Base-by-base conservation (phyloP, 2,888 invertebrate species). In the Meteorus colon region DNA sequence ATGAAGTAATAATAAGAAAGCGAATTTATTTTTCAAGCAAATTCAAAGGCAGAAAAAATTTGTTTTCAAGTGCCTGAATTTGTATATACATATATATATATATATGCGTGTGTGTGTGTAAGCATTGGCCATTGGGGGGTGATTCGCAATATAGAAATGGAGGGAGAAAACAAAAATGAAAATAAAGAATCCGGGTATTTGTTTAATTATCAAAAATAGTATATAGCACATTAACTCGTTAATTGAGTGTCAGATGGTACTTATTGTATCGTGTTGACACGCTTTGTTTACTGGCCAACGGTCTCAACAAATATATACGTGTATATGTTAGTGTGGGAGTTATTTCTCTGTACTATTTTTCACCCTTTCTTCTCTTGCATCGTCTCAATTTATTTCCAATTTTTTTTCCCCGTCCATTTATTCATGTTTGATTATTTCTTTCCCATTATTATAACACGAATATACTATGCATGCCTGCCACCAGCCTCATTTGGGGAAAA, bases 211-310 rank as follows among this genome's bases (percentile, higher is more conserved):
- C 85, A 88, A 85, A 37, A 19, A 19, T 5, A 3, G 24, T 65
- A 41, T 86, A 87, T 86, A 86, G 82, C 86, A 87, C 84, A 89
- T 89, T 89, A 89, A 89, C 88, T 89, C 87, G 89, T 88, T 89
- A 89, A 89, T 89, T 89, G 88, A 88, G 87, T 87, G 89, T 89
- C 89, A 89, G 87, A 88, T 87, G 86, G 84, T 83, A 81, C 71
- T 80, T 83, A 89, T 89, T 89, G 88, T 89, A 79, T 81, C 81
- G 81, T 81, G 77, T 82, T 89, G 89, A 89, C 89, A 86, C 86
- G 87, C 87, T 88, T 89, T 89, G 87, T 89, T 82, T 78, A 78
- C 78, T 81, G 75, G 75, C 60, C 75, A 65, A 73, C 74, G 78
- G 75, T 62, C 62, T 29, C 37, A 29, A 34, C 19, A 37, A 59